phyloP scores from a whole-genome alignment of 1,140 invertebrate genomes.

The Hyphantria cunea region DNA sequence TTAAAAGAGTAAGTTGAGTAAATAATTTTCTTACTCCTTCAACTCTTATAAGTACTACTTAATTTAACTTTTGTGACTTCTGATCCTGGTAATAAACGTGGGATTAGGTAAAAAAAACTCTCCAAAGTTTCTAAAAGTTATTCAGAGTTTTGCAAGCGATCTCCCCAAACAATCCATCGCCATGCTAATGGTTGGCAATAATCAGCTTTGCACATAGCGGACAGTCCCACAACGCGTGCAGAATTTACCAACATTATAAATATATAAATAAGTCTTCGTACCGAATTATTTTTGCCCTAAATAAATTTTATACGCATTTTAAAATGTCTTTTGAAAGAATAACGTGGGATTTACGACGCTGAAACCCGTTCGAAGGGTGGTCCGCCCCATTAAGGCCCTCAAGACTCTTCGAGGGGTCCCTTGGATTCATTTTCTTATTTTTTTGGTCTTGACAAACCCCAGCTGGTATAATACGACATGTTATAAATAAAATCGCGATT shows the following conservation, averaged over 20 bases:
- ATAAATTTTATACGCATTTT: constrained; percentile 81
- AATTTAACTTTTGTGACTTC: too few species aligned
- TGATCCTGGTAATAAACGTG: too few species aligned
- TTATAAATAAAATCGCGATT: constrained; percentile 81
- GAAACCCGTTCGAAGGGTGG: constrained; percentile 78
- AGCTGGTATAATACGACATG: constrained; percentile 77
- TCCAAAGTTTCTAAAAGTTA: too few species aligned
- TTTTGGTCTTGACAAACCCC: constrained; percentile 78
- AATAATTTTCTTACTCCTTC: too few species aligned
- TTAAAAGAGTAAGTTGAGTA: too few species aligned
- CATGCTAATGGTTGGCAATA: too few species aligned
- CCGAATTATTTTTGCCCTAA: constrained; percentile 77
- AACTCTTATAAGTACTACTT: too few species aligned
- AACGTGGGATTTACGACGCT: constrained; percentile 78
- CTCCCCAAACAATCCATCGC: too few species aligned
- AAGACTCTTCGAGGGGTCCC: constrained; percentile 55
- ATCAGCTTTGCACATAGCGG: too few species aligned
- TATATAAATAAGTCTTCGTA: constrained; percentile 57
- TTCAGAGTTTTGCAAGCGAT: too few species aligned
- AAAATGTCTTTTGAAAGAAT: constrained; percentile 76
- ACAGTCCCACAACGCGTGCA: too few species aligned
- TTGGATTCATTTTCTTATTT: constrained; percentile 67
- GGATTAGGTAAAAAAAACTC: too few species aligned
- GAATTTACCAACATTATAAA: constrained; percentile 46
- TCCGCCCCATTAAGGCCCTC: constrained; percentile 46